These are phyloP conservation scores for Aelia acuminata DNA, from an alignment of 2,888 invertebrate species.

Conservation along the genomic window DNA sequence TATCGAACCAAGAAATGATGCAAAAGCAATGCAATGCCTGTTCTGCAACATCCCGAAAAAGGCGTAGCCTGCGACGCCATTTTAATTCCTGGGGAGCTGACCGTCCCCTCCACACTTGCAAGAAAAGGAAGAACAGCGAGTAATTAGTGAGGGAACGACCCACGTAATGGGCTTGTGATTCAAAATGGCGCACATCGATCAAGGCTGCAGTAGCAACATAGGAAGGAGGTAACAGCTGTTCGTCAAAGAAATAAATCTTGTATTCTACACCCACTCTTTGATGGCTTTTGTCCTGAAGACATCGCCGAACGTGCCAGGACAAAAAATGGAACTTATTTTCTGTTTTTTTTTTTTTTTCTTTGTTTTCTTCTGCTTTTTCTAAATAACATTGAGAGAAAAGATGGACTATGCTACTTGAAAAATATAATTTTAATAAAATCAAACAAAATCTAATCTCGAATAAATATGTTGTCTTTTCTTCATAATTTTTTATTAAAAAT, in stretches of 20 bases:
- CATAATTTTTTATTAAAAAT: no score
- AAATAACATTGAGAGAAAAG: no score
- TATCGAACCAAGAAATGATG: not conserved
- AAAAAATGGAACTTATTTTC: no score
- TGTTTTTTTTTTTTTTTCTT: no score
- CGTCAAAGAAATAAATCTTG: not conserved
- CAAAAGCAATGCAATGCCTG: not conserved
- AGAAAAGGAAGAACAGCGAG: conserved; percentile 29
- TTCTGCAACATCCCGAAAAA: not conserved
- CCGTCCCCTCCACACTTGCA: conserved; percentile 11
- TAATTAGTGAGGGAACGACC: conserved; percentile 54
- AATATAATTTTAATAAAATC: no score
- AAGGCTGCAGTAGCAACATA: not conserved
- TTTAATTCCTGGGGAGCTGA: not conserved
- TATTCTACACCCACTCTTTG: not conserved
- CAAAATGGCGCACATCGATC: conserved; percentile 50
- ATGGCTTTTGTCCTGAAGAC: not conserved
- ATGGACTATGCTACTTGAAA: no score
- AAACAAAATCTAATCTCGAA: no score
- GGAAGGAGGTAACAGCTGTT: not conserved
- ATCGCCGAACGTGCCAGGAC: not conserved
- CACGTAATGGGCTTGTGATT: conserved; percentile 52
- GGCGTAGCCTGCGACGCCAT: conserved; percentile 20
- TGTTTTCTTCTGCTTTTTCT: no score
- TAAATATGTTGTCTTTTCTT: no score